phyloP scores from a whole-genome alignment of 2,888 invertebrate genomes.

The Heliconius ismenius region DNA sequence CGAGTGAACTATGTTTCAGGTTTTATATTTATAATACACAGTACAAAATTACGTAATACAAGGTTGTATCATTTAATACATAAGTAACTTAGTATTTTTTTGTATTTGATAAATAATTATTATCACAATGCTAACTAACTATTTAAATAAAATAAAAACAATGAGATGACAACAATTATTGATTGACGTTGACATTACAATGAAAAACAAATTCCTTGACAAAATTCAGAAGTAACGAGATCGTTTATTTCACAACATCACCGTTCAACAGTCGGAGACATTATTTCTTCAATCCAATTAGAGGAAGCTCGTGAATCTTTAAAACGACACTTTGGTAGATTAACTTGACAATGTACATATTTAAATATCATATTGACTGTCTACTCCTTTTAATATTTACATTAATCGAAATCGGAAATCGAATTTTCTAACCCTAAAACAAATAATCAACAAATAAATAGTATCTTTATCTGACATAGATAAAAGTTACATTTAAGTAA shows the following conservation, averaged over 20 bases:
- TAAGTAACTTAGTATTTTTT: not conserved
- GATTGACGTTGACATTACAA: not conserved
- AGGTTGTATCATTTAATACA: slow-evolving; percentile 3
- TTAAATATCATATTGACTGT: slow-evolving; percentile 17
- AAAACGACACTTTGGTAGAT: slow-evolving; percentile 37
- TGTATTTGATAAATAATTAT: not conserved
- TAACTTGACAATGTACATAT: slow-evolving; percentile 40
- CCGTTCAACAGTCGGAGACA: slow-evolving; percentile 39
- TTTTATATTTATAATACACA: not conserved
- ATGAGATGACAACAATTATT: not conserved
- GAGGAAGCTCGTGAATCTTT: slow-evolving; percentile 40
- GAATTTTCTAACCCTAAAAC: not conserved
- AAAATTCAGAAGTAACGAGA: slow-evolving; percentile 17
- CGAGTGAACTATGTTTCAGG: not conserved
- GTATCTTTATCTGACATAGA: not conserved
- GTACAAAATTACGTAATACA: not conserved
- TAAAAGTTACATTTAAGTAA: not conserved
- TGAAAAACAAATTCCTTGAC: slow-evolving; percentile 3
- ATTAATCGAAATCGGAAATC: too few species aligned
- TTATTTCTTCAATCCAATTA: slow-evolving; percentile 44
- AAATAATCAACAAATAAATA: not conserved
- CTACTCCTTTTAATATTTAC: not conserved
- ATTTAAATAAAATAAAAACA: not conserved
- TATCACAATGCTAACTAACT: not conserved
- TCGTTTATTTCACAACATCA: slow-evolving; percentile 38